These are phyloP conservation scores for Gallirallus australis DNA, from an alignment of 2,797 vertebrate genomes.

Conservation along the genomic window DNA sequence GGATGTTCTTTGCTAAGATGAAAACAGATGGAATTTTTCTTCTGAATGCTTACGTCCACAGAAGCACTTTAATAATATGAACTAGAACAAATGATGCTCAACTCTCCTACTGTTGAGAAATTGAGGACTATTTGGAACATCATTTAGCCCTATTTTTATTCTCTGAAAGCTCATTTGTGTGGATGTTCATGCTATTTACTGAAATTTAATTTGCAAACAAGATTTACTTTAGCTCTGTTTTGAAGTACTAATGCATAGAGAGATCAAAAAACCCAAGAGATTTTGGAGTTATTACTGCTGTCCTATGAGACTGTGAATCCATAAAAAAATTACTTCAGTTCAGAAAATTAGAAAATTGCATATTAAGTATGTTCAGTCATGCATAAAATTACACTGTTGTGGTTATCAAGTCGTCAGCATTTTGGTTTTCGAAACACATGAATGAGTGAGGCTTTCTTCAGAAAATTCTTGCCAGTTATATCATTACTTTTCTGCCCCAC, in stretches of 20 bases:
- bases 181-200: constrained; percentile 15
- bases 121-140: not conserved
- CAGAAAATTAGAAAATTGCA: constrained; percentile 58
- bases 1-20: not conserved
- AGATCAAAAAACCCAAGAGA: constrained; percentile 48
- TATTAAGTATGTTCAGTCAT: constrained; percentile 22
- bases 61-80: not conserved
- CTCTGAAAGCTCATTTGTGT: constrained; percentile 10
- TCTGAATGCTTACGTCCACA: not conserved
- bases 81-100: not conserved
- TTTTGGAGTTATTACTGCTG: constrained; percentile 24
- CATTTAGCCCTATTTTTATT: not conserved
- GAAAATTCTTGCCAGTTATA: not conserved
- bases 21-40: not conserved
- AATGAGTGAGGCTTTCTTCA: not conserved
- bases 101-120: not conserved
- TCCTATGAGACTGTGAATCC: constrained; percentile 22
- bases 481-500: not conserved
- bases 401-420: not conserved
- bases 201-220: constrained; percentile 55
- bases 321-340: constrained; percentile 43
- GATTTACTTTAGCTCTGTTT: constrained; percentile 48
- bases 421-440: constrained; percentile 11
- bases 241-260: constrained; percentile 43
- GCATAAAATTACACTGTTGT: constrained; percentile 28